Base-by-base conservation (phyloP, 1,140 invertebrate genomes). In the Tetramorium parvispinum region DNA sequence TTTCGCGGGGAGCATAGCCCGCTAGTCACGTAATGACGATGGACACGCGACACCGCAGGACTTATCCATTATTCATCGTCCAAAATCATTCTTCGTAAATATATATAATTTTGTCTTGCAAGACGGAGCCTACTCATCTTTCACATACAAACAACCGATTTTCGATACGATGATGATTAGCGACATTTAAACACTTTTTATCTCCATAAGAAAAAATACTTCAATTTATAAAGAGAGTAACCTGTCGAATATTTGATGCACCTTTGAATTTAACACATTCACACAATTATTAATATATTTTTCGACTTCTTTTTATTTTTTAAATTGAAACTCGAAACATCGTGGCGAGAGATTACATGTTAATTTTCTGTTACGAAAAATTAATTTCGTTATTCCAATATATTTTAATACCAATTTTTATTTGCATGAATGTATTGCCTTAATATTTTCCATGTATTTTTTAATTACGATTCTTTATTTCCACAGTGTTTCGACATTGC, bases 31-130 rank as follows among this genome's bases (percentile, higher is more conserved):
- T 95, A 93, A 94, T 93, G 91, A 94, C 93, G 92, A 91, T 91
- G 91, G 93, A 94, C 94, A 93, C 94, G 93, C 92, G 92, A 94
- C 93, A 63, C 2, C 59, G n/a, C 18, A 93, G 89, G 87, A 92
- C 91, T 93, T 93, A 94, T 94, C 94, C 93, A 94, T 94, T 94
- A 94, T 94, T 94, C 93, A 94, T 94, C 90, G 70, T 83, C 87
- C 89, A 86, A 93, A 93, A 93, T 93, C 92, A 91, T 89, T 92
- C 91, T 85, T 27, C 81, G 79, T 86, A 87, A 91, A 93, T 93
- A 93, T 91, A 91, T 91, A 91, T 93, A 92, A 93, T 93, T 93
- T 91, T 71, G 55, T 86, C 57, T 37, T 73, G 18, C 79, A 46
- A 53, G 18, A 2, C 24, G 32, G 18, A 37, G 24, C 21, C 40